Evolutionary conservation across 92 coral and sea anemone genomes (phyloP).

Genomic region (Palythoa grandis): DNA sequence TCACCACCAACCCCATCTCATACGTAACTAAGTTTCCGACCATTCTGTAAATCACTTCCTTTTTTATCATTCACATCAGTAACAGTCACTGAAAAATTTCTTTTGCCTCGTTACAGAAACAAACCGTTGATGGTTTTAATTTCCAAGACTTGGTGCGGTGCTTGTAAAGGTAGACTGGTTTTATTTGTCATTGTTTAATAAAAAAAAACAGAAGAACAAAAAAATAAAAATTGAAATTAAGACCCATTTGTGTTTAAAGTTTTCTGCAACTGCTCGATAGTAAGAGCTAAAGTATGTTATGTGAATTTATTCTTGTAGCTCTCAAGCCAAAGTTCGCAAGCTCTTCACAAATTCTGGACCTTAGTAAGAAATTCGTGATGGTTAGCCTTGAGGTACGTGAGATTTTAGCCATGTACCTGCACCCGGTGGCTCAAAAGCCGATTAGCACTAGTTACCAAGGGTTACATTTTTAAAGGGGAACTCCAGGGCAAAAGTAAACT

Average conservation of each 20-base stretch:
- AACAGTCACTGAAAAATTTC: background rate
- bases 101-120: conserved; percentile 3
- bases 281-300: background rate
- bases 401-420: background rate
- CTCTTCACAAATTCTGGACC: conserved; percentile 26
- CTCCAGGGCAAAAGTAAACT: too few relatives aligned
- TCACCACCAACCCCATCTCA: too few relatives aligned
- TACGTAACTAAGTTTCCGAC: too few relatives aligned
- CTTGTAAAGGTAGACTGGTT: conserved; percentile 28
- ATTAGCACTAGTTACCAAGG: background rate
- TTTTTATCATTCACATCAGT: background rate
- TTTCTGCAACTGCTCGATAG: background rate
- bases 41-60: background rate
- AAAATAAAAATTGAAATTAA: background rate
- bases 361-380: conserved; percentile 34
- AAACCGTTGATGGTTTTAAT: conserved; percentile 40
- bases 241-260: background rate
- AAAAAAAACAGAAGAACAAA: background rate
- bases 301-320: background rate
- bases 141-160: conserved; percentile 44
- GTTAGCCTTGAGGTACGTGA: conserved; percentile 34
- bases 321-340: conserved; percentile 31
- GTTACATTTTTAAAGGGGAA: too few relatives aligned
- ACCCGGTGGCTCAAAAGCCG: background rate
- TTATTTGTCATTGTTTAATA: background rate